Evolutionary conservation across 1,140 invertebrate species (phyloP).

Genomic region (Philopotamus ludificatus): DNA sequence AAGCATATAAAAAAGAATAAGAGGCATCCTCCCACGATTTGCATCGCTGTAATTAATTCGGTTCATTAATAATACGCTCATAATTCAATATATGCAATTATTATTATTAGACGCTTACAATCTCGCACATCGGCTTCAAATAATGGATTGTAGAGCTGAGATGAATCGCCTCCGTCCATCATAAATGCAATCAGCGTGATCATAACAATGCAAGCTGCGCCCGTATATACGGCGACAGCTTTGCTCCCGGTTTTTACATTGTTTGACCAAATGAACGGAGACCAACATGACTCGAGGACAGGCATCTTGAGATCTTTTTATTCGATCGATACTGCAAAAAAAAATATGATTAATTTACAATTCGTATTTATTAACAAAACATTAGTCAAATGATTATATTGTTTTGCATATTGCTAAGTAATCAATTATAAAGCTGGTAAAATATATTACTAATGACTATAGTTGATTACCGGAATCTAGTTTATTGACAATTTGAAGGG

Average conservation of each 20-base stretch:
- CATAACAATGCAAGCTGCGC: constrained; percentile 67
- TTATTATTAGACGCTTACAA: constrained; percentile 60
- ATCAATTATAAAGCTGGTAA: not conserved
- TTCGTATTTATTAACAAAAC: not conserved
- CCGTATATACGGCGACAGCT: constrained; percentile 75
- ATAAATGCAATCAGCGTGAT: constrained; percentile 76
- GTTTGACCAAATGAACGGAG: constrained; percentile 81
- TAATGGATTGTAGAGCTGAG: constrained; percentile 80
- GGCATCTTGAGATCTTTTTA: constrained; percentile 58
- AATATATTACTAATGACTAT: not conserved
- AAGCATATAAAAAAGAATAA: constrained; percentile 71
- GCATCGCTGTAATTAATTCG: constrained; percentile 76
- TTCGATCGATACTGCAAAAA: constrained; percentile 14
- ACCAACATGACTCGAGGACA: constrained; percentile 79
- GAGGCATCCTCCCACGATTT: constrained; percentile 68
- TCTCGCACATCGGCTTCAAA: constrained; percentile 81
- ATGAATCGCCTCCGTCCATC: constrained; percentile 79
- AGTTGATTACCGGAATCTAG: not conserved
- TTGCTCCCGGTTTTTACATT: constrained; percentile 72
- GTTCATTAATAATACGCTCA: constrained; percentile 26
- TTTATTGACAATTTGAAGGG: not conserved
- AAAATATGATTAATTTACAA: constrained; percentile 1
- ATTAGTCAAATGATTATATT: not conserved
- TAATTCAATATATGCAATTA: constrained; percentile 2
- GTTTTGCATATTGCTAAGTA: not conserved